Percentiles rank a stretch among this genome's conserved stretches.
phyloP scores from a whole-genome alignment of 2,113 vertebrate species.

The Hylia prasina region DNA sequence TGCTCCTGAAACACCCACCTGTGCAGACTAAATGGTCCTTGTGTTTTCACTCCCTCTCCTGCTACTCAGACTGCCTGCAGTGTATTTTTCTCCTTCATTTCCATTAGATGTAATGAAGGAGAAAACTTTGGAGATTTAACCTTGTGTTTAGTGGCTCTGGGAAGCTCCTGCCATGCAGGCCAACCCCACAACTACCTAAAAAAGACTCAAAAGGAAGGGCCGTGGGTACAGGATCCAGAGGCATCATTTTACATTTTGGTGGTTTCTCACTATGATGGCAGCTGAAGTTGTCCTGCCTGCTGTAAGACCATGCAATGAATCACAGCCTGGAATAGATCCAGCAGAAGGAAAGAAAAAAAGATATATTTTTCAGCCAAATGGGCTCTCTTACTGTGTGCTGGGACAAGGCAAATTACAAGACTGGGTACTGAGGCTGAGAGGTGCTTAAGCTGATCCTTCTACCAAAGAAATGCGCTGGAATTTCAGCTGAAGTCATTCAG shows the following conservation, averaged over 20 bases:
- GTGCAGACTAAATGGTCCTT: not conserved
- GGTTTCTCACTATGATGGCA: constrained; percentile 34
- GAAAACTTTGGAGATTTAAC: not conserved
- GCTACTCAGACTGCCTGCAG: not conserved
- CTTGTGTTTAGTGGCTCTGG: not conserved
- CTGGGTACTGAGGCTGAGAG: not conserved
- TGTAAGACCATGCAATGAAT: constrained; percentile 2
- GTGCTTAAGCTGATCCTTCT: not conserved
- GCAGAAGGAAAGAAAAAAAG: not conserved
- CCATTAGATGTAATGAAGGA: not conserved
- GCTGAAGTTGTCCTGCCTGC: not conserved
- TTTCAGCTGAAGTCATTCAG: not conserved
- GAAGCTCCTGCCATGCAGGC: not conserved
- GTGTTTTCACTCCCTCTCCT: not conserved
- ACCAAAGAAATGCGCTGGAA: fast-evolving
- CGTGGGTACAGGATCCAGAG: not conserved
- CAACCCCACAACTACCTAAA: not conserved
- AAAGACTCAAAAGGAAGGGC: not conserved
- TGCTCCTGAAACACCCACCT: not conserved
- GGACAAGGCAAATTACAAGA: not conserved
- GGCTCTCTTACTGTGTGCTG: not conserved
- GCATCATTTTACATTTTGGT: not conserved
- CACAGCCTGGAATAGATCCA: not conserved
- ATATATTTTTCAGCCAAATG: not conserved
- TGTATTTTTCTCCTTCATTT: not conserved